Base-by-base conservation (phyloP, 2,113 vertebrate species). In the Neolamprologus variostigma region DNA sequence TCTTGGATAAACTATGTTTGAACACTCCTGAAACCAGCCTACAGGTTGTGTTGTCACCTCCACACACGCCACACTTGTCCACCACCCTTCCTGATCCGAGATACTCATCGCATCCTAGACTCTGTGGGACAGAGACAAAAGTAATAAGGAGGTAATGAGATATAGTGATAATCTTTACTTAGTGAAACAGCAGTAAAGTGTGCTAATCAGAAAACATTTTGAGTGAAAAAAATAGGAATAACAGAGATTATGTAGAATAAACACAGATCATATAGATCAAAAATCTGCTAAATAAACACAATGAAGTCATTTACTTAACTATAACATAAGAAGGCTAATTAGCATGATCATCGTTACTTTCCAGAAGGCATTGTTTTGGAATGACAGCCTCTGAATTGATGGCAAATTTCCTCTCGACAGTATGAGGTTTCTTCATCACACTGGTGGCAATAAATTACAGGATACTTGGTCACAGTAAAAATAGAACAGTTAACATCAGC, bases 21-120 rank as follows among this genome's bases (percentile, higher is more conserved):
- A 98, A 99, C 89, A 98, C 94, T 19, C 98, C 98, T 0, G 98
- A 99, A 85, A 99, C 96, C 31, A 63, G 59, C 9, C 4, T 63
- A 63, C 59, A 63, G 59, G 28, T 63, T 63, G 59, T 4, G 59
- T 63, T 63, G 59, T 63, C 59, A 63, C 59, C 59, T 63, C 59
- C 59, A 35, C 59, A 63, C 59, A 19, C 28, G 28, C 59, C 59
- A 33, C 59, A 63, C 59, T 63, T 63, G 59, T 63, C 59, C 59
- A 63, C 59, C 59, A 63, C 59, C 59, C 59, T 63, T 63, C 28
- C 59, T 63, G 59, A 63, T 63, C 9, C 59, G 28, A 63, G 28
- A 63, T 63, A 63, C 28, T 63, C 59, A 63, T 63, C 59, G 9
- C 59, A 63, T 63, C 59, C 59, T 63, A 63, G 59, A 63, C 59